Conservation (phyloP, 2,797 vertebrate genomes). For the Gambelia wislizenii region DNA sequence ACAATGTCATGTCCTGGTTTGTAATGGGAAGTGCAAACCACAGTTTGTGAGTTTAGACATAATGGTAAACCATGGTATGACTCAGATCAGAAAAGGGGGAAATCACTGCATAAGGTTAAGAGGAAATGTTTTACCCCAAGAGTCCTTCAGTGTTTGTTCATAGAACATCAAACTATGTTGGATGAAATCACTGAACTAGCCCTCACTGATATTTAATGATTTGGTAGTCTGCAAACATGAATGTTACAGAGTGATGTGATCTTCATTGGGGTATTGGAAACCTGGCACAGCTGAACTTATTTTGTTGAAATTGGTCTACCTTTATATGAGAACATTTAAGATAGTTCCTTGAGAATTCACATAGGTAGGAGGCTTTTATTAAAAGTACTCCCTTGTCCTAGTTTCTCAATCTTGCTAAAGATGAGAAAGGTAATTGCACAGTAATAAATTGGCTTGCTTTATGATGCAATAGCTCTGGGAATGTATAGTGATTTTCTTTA, state of each 20-base stretch:
- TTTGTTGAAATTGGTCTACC: background rate
- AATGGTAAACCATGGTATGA: background rate
- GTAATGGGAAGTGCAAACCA: background rate
- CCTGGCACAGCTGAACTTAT: background rate
- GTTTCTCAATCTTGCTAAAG: conserved; percentile 21
- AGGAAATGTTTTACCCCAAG: background rate
- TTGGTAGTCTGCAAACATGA: background rate
- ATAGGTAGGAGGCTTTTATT: background rate
- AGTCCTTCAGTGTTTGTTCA: background rate
- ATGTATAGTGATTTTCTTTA: background rate
- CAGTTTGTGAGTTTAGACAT: background rate
- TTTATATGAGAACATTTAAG: background rate
- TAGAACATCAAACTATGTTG: background rate
- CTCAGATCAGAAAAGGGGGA: background rate
- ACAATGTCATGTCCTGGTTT: background rate
- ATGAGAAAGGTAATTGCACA: conserved; percentile 25
- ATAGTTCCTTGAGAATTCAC: background rate
- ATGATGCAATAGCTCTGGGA: background rate
- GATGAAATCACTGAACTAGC: background rate
- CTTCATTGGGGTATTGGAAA: background rate
- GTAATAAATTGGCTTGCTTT: conserved; percentile 34
- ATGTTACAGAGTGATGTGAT: background rate
- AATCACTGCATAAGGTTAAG: background rate
- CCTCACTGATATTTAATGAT: background rate
- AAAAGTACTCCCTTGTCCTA: conserved; percentile 31